Evolutionary conservation across 2,888 invertebrate species (phyloP), one percentile per base, ranked within the genome.

Genomic region (Dicycla oo): DNA sequence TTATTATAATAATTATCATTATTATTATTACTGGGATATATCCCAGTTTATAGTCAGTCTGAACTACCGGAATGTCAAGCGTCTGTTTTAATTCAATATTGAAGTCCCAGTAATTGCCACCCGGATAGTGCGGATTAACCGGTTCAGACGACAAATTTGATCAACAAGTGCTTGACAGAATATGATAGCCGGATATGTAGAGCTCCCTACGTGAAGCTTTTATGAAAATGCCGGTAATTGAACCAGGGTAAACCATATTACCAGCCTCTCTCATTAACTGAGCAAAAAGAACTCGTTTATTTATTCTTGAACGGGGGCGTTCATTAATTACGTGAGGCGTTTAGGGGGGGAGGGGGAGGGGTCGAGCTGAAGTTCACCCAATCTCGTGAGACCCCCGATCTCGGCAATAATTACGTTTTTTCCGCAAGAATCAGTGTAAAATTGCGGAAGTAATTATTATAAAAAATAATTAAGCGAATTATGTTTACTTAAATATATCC

Each of bases 101-200:
- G 62, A 30, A 62, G 20, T 65, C 56, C 34, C 69, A 64, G 62
- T 70, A 68, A 74, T 76, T 75, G 72, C 57, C 53, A 62, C 43
- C 47, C 53, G 67, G 49, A 62, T 77, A 62, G 73, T 58, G 26
- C 43, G 58, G 60, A 84, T 71, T 66, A 81, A 74, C 65, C 62
- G 65, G 60, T 62, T 43, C 72, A 63, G 51, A 68, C 62, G 58
- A 75, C 65, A 62, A 68, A 63, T 68, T 40, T 49, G 63, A 81
- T 78, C 78, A 81, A 78, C 75, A 78, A 75, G 83, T 82, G 65
- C 63, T 76, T 63, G 63, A 81, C 69, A 69, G 61, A 60, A 58
- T 63, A 78, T 63, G 45, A 73, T 61, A 61, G 45, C 51, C 51
- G 63, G 69, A 68, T 76, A 76, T 78, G 70, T 47, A 63, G 51